Base-by-base conservation (phyloP, 1,140 invertebrate genomes). In the Grapholita molesta region DNA sequence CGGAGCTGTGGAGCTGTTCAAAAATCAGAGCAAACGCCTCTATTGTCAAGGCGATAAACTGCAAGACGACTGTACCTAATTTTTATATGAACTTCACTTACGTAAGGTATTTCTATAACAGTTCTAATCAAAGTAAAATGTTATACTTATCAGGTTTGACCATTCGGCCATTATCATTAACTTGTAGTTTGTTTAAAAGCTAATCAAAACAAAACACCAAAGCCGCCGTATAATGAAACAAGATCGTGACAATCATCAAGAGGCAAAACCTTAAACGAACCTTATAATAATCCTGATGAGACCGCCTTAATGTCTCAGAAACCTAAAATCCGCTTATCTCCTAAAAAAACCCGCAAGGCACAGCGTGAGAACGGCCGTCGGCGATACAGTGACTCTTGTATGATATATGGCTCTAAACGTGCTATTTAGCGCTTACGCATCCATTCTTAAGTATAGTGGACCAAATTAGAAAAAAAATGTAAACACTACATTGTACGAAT, bases 401-500 rank as follows among this genome's bases (percentile, higher is more conserved):
- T 90, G 89, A 91, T 91, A 90, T 91, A 91, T 90, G 83, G 76
- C 83, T 74, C 74, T 90, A 89, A 91, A 89, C 89, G 86, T 90
- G 85, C 88, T 86, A 90, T 91, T 91, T 91, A 91, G 82, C 89
- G 87, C 89, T 90, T 91, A 83, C 85, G 80, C 84, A 79, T 88
- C 82, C 80, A 85, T 74, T 81, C 82, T 82, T 89, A 91, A 91
- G 80, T 89, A 91, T 90, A 91, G 88, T 86, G 86, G 82, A 74
- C 75, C 67, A 84, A 85, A 89, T 90, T 83, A 89, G 85, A 86
- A 89, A 91, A 90, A 91, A 90, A 87, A 89, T 89, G 89, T 91
- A 91, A 91, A 89, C 88, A 91, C 79, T 89, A 91, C 88, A 89
- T 91, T 90, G 89, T 91, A 90, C 80, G 84, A 91, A 90, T 91